Evolutionary conservation across 2,113 vertebrate genomes (phyloP).

Genomic region (Siniperca chuatsi): DNA sequence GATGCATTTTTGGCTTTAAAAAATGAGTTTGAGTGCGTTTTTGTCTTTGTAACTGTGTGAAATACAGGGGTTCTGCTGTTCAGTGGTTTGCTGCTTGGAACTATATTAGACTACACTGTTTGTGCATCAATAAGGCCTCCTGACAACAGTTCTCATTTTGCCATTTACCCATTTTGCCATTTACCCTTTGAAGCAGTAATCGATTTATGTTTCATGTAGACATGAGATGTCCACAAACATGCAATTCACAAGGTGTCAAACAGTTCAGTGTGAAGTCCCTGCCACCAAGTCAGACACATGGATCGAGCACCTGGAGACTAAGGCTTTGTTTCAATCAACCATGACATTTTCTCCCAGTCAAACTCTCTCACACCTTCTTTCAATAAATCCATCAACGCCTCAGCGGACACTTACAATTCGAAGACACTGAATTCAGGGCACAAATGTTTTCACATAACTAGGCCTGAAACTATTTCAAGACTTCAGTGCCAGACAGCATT

Average conservation of each 20-base stretch:
- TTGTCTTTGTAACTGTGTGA: background rate
- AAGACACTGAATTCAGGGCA: conserved; percentile 28
- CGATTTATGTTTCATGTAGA: background rate
- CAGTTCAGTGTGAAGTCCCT: conserved; percentile 5
- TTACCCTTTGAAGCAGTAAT: background rate
- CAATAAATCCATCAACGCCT: conserved; percentile 66
- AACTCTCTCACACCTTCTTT: conserved; percentile 53
- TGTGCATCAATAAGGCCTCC: background rate
- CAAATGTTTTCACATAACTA: conserved; percentile 46
- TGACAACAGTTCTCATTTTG: background rate
- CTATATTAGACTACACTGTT: background rate
- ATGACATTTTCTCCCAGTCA: conserved; percentile 60
- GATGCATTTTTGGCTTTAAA: background rate
- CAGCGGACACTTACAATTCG: conserved; percentile 43
- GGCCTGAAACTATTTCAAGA: conserved; percentile 49
- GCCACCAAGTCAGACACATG: background rate
- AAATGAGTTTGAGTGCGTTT: background rate
- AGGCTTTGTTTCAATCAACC: conserved; percentile 58
- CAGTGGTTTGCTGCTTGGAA: background rate
- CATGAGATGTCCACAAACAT: conserved; percentile 7
- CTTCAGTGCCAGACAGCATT: conserved; percentile 31
- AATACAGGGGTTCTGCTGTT: background rate
- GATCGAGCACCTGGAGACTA: conserved; percentile 20
- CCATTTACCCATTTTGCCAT: background rate
- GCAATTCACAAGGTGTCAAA: background rate